Evolutionary conservation across 1,140 invertebrate species (phyloP).

Genomic region (Stenopsyche tienmushanensis): DNA sequence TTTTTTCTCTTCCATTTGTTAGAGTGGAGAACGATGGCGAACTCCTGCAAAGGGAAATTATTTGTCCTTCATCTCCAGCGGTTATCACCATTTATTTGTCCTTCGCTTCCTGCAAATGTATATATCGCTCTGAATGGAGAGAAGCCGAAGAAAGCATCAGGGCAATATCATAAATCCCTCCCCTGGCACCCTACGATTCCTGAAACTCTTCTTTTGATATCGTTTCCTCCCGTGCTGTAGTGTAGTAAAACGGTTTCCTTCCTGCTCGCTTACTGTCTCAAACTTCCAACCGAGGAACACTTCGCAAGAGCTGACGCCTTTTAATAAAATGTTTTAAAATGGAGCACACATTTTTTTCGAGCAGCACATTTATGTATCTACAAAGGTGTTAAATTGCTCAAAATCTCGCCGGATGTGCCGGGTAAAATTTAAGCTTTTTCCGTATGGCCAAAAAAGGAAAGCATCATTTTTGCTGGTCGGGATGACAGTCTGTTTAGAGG

Average conservation of each 20-base stretch:
- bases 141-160: slow-evolving; percentile 2
- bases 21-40: too few species aligned
- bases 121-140: slow-evolving; percentile 13
- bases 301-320: slow-evolving; percentile 4
- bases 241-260: slow-evolving; percentile 32
- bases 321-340: slow-evolving; percentile 19
- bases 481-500: too few species aligned
- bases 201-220: slow-evolving; percentile 27
- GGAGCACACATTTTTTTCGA: background rate
- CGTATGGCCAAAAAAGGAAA: too few species aligned
- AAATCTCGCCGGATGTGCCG: too few species aligned
- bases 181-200: slow-evolving; percentile 6
- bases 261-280: slow-evolving; percentile 24
- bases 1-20: too few species aligned
- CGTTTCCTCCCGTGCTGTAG: slow-evolving; percentile 20
- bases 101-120: slow-evolving; percentile 14
- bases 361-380: too few species aligned
- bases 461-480: too few species aligned
- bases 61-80: slow-evolving; percentile 33
- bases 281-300: slow-evolving; percentile 11
- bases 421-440: too few species aligned
- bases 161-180: slow-evolving; percentile 17
- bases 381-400: too few species aligned
- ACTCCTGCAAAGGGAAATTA: slow-evolving; percentile 30
- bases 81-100: slow-evolving; percentile 36